Conservation (phyloP, 2,888 invertebrate species). For the Fragum fragum region DNA sequence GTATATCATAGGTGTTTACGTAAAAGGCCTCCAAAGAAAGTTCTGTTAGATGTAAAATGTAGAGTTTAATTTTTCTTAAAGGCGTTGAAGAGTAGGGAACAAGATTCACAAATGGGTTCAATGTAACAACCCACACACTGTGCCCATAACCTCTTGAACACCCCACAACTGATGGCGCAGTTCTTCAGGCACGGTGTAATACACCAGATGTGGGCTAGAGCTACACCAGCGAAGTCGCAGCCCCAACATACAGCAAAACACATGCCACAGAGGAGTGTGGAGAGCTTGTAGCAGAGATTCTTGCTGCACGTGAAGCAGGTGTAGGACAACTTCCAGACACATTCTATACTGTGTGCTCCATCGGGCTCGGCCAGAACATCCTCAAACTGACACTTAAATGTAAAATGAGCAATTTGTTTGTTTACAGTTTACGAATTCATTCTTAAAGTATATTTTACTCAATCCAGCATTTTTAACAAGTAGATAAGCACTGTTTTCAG, state of each 20-base stretch:
- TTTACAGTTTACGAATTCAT: no score
- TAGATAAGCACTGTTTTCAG: no score
- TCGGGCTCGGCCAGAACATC: conserved; percentile 79
- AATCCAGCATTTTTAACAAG: no score
- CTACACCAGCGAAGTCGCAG: conserved; percentile 87
- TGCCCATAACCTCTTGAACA: conserved; percentile 85
- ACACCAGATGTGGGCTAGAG: conserved; percentile 91
- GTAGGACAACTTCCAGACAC: conserved; percentile 91
- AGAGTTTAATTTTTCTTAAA: conserved; percentile 60
- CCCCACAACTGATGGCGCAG: conserved; percentile 89
- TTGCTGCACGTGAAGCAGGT: conserved; percentile 90
- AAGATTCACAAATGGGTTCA: conserved; percentile 75
- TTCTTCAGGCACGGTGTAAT: conserved; percentile 90
- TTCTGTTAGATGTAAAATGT: not conserved
- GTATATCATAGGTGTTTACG: no score
- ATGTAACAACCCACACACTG: conserved; percentile 87
- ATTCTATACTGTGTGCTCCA: conserved; percentile 88
- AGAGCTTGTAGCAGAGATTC: conserved; percentile 90
- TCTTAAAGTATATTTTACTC: no score
- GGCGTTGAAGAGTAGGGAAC: conserved; percentile 69
- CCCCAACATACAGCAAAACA: conserved; percentile 89
- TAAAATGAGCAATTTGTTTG: no score
- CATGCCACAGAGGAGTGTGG: conserved; percentile 90
- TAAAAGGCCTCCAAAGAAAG: no score
- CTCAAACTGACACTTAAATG: conserved; percentile 75